Evolutionary conservation across 2,113 vertebrate species (phyloP).

Genomic region (Microcebus griseorufus): DNA sequence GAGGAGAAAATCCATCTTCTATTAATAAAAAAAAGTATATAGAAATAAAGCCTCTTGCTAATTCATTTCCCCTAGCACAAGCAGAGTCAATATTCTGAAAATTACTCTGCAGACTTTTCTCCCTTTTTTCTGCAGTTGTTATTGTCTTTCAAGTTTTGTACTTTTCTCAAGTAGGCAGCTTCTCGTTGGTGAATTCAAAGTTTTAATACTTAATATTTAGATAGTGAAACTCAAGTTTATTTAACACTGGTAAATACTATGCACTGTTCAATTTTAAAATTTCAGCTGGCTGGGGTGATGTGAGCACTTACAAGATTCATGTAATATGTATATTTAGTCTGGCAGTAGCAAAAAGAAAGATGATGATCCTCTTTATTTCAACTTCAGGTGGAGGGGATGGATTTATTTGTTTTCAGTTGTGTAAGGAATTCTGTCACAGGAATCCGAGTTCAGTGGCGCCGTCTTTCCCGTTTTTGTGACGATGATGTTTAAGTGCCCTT

Average conservation of each 20-base stretch:
- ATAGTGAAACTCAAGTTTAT: slow-evolving; percentile 1
- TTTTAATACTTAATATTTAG: slow-evolving; percentile 9
- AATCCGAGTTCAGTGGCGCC: neutral
- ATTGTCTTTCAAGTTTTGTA: neutral
- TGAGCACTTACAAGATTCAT: neutral
- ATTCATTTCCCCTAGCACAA: slow-evolving; percentile 21
- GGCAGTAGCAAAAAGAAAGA: neutral
- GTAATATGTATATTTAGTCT: neutral
- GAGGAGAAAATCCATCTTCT: slow-evolving; percentile 39
- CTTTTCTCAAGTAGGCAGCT: neutral
- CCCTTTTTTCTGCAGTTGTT: neutral
- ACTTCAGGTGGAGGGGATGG: neutral
- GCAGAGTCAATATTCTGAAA: neutral
- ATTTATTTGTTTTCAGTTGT: neutral
- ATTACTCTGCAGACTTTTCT: neutral
- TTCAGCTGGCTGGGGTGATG: neutral
- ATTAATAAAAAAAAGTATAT: slow-evolving; percentile 61
- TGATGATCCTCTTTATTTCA: neutral
- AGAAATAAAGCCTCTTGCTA: slow-evolving; percentile 28
- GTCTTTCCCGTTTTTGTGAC: neutral
- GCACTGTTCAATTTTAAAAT: neutral
- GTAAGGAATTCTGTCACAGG: neutral
- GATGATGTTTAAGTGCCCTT: neutral
- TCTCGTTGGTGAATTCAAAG: neutral
- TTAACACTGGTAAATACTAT: neutral